phyloP scores from a whole-genome alignment of 2,888 invertebrate genomes.

The Dynastes hyllus region DNA sequence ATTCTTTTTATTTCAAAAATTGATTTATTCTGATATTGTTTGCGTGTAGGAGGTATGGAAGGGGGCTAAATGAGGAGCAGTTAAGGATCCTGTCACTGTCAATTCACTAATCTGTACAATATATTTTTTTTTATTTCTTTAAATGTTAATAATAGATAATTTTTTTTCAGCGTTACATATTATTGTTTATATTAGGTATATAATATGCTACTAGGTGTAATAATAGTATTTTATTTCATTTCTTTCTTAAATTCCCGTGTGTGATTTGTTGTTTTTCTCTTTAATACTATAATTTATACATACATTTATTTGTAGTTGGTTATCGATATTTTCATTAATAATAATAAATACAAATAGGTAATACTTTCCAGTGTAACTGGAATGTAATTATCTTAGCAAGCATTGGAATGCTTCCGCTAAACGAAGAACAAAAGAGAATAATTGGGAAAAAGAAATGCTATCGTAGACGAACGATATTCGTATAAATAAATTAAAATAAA shows the following conservation, averaged over 20 bases:
- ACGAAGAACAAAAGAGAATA: not conserved
- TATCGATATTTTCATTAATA: slow-evolving; percentile 1
- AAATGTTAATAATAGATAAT: no score
- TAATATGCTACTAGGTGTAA: not conserved
- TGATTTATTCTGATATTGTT: not conserved
- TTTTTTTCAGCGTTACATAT: not conserved
- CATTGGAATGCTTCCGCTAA: slow-evolving; percentile 66
- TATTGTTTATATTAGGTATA: not conserved
- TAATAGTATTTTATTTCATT: not conserved
- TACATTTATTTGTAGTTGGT: slow-evolving; percentile 16
- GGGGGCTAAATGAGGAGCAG: not conserved
- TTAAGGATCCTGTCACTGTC: not conserved
- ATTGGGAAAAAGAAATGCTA: no score
- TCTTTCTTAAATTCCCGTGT: slow-evolving; percentile 7
- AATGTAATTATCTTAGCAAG: slow-evolving; percentile 68
- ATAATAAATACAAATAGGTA: slow-evolving; percentile 30
- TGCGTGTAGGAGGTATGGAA: not conserved
- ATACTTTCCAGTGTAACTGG: slow-evolving; percentile 66
- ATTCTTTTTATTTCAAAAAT: no score
- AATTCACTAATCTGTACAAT: not conserved
- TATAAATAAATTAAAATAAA: slow-evolving; percentile 22
- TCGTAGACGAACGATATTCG: not conserved
- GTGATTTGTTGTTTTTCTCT: not conserved
- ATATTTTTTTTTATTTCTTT: not conserved
- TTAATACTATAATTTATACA: slow-evolving; percentile 1